Base-by-base conservation (phyloP, 1,140 invertebrate genomes). In the Bombus fervidus region DNA sequence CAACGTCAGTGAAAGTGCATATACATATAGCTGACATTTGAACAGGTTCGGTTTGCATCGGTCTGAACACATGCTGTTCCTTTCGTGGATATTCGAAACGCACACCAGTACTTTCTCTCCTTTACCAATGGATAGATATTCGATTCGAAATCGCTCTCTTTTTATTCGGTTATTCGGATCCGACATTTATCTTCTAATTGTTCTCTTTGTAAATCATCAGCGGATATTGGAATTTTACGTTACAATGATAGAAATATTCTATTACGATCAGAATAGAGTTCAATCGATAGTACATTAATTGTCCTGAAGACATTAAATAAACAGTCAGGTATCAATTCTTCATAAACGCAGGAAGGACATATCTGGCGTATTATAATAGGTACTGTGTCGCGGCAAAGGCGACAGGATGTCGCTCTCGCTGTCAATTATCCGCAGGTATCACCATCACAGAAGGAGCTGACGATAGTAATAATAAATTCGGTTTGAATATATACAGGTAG, bases 1-100 rank as follows among this genome's bases (percentile, higher is more conserved):
- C 76, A 62, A 31, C 53, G 78, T 81, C 81, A 88, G 86, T 85
- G 86, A 88, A 89, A 89, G 88, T 88, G 59, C 76, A 87, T 37
- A 28, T 43, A 41, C 28, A 28, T 62, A 41, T 47, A 59, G 25
- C 62, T 76, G 59, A 37, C 43, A 71, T 39, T 62, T 81, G 76
- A 84, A 47, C 83, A 57, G 75, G 77, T 72, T 79, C 64, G n/a
- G 47, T 22, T n/a, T 79, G 77, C 68, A 72, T 79, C 57, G 53
- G 15, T 6, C 68, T 73, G 76, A 57, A 84, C 74, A 25, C 28
- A 57, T 39, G 69, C 12, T 73, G 37, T 79, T 80, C 77, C 83
- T 80, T 85, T 85, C 77, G 68, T 78, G 76, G 76, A 79, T 79
- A 85, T 34, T 78, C 74, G 81, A 77, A 22, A 69, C 62, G 68